Conservation (phyloP, 2,113 vertebrate species). For the Gnathonemus longibarbis region DNA sequence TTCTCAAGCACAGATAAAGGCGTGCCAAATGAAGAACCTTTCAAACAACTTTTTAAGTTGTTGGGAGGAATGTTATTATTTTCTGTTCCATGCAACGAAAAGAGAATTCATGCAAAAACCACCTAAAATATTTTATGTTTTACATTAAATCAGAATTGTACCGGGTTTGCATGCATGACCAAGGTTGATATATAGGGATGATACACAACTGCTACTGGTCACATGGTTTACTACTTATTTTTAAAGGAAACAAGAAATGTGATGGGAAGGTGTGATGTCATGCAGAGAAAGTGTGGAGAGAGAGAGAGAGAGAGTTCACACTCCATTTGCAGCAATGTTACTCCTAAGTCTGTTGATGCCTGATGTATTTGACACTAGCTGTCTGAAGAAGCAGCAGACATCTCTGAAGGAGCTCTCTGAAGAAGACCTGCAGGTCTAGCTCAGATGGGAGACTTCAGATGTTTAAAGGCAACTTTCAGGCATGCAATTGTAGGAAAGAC, state of each 20-base stretch:
- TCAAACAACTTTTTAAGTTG: neutral
- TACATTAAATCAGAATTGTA: neutral
- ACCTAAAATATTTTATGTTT: neutral
- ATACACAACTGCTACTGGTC: neutral
- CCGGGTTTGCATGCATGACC: neutral
- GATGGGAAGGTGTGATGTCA: neutral
- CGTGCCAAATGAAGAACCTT: neutral
- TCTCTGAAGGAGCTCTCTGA: neutral
- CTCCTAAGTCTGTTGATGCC: neutral
- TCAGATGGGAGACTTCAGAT: neutral
- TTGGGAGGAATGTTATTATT: neutral
- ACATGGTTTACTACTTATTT: neutral
- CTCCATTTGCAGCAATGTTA: slow-evolving; percentile 6
- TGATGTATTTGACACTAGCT: neutral
- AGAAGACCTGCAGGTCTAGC: neutral
- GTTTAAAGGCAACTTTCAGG: neutral
- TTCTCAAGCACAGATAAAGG: neutral
- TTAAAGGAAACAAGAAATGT: neutral
- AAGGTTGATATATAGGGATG: neutral
- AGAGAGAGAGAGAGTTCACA: neutral
- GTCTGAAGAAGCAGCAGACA: neutral
- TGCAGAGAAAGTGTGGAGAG: neutral
- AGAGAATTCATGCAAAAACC: neutral
- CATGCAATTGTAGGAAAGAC: neutral
- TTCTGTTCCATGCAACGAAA: neutral